phyloP scores from a whole-genome alignment of 2,113 vertebrate species.

The Penelope pileata region DNA sequence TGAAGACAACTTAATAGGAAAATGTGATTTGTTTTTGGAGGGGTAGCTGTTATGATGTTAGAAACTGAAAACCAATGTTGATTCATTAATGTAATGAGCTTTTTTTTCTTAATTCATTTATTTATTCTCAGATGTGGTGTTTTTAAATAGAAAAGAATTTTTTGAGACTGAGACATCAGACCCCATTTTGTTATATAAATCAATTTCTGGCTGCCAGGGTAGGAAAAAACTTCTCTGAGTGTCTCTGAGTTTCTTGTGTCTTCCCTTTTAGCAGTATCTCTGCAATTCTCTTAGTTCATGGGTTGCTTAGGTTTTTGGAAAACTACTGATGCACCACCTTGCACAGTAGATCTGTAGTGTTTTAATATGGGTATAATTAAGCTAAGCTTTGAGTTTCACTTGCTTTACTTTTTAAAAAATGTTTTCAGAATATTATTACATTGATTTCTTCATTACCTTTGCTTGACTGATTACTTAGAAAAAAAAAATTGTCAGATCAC shows the following conservation, averaged over 20 bases:
- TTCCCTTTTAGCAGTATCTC: not conserved
- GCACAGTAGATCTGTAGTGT: not conserved
- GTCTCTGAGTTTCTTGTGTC: not conserved
- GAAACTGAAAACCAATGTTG: conserved; percentile 16
- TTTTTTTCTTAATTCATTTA: not conserved
- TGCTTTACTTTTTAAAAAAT: not conserved
- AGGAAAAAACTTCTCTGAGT: not conserved
- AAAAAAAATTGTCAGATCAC: not conserved
- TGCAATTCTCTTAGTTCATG: not conserved
- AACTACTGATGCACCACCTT: not conserved
- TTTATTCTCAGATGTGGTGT: conserved; percentile 27
- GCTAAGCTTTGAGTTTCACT: not conserved
- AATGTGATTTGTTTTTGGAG: not conserved
- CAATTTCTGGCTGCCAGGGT: not conserved
- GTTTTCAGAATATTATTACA: not conserved
- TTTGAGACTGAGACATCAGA: not conserved
- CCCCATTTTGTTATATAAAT: not conserved
- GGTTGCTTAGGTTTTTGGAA: not conserved
- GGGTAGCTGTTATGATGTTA: not conserved
- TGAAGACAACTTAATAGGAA: conserved; percentile 1
- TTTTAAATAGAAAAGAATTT: conserved; percentile 2
- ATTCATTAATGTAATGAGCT: not conserved
- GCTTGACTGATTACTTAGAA: not conserved
- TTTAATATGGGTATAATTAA: not conserved
- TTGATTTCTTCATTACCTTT: not conserved